A percentile compares a stretch with the other conserved stretches of the same genome.
These are phyloP conservation scores for Drosophila nigritarsus DNA, from an alignment of 2,888 invertebrate species.

Conservation along the genomic window DNA sequence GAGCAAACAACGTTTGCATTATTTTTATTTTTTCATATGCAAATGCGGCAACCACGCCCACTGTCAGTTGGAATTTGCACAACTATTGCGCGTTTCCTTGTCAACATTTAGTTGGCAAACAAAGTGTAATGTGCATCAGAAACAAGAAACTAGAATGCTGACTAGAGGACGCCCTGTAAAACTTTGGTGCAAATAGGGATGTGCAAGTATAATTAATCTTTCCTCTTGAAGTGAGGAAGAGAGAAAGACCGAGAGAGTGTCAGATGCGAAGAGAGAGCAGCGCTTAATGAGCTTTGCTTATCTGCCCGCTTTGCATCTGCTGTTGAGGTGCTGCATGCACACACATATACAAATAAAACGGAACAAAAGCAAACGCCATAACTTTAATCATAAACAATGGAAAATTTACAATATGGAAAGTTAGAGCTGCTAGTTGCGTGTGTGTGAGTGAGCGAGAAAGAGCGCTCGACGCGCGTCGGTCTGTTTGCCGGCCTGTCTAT, in stretches of 20 bases:
- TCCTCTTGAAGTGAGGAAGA: background rate
- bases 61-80: constrained; percentile 54
- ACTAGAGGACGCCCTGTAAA: constrained; percentile 1
- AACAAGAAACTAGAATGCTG: background rate
- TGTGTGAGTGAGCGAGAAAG: constrained; percentile 11
- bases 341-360: constrained; percentile 29
- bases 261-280: background rate
- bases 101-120: constrained; percentile 22
- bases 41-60: constrained; percentile 64
- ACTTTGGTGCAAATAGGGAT: background rate
- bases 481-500: constrained; percentile 46
- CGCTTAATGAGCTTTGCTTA: constrained; percentile 53
- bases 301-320: constrained; percentile 58
- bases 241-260: background rate
- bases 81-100: constrained; percentile 53
- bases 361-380: constrained; percentile 54
- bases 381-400: constrained; percentile 74
- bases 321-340: constrained; percentile 41
- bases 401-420: constrained; percentile 74
- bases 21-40: constrained; percentile 54
- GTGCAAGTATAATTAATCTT: constrained; percentile 4
- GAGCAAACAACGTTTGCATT: constrained; percentile 56
- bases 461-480: constrained; percentile 7
- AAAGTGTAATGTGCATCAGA: constrained; percentile 28
- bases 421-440: constrained; percentile 27